A percentile compares a stretch with the other conserved stretches of the same genome.
phyloP scores from a whole-genome alignment of 2,797 vertebrate genomes.

The Girardinus metallicus region DNA sequence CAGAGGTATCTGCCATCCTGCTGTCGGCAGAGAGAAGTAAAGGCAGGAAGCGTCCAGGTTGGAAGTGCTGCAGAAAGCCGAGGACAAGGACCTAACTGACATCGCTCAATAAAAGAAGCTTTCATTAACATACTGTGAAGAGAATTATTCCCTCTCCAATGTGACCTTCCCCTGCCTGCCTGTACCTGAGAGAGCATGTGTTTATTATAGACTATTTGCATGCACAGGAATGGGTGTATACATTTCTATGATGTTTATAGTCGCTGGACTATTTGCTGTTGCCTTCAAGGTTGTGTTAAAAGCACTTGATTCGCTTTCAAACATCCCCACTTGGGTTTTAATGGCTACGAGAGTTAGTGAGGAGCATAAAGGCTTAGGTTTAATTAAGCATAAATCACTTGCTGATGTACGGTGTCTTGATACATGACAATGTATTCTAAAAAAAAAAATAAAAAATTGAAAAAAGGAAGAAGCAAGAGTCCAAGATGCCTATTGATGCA shows the following conservation, averaged over 20 bases:
- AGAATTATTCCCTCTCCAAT: slow-evolving; percentile 76
- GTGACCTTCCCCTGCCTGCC: slow-evolving; percentile 77
- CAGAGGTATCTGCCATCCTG: slow-evolving; percentile 40
- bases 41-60: slow-evolving; percentile 50
- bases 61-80: slow-evolving; percentile 56
- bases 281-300: slow-evolving; percentile 61
- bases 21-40: slow-evolving; percentile 63
- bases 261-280: slow-evolving; percentile 38
- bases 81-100: slow-evolving; percentile 64
- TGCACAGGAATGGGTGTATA: slow-evolving; percentile 47
- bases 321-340: slow-evolving; percentile 50
- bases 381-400: slow-evolving; percentile 73
- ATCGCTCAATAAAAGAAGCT: slow-evolving; percentile 56
- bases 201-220: slow-evolving; percentile 79
- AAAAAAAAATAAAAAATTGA: not conserved
- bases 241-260: slow-evolving; percentile 69
- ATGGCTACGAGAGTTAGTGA: slow-evolving; percentile 47
- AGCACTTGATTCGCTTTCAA: slow-evolving; percentile 54
- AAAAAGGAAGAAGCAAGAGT: slow-evolving; percentile 51
- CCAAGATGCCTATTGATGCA: slow-evolving; percentile 69
- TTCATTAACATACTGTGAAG: slow-evolving; percentile 76
- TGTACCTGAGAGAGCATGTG: slow-evolving; percentile 73
- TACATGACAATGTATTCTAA: slow-evolving; percentile 66
- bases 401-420: slow-evolving; percentile 69
- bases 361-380: slow-evolving; percentile 56